Evolutionary conservation across 53 echinoderm and acorn worm genomes (phyloP), one percentile per base, ranked within the genome.

Genomic region (Pentamera pediparva): DNA sequence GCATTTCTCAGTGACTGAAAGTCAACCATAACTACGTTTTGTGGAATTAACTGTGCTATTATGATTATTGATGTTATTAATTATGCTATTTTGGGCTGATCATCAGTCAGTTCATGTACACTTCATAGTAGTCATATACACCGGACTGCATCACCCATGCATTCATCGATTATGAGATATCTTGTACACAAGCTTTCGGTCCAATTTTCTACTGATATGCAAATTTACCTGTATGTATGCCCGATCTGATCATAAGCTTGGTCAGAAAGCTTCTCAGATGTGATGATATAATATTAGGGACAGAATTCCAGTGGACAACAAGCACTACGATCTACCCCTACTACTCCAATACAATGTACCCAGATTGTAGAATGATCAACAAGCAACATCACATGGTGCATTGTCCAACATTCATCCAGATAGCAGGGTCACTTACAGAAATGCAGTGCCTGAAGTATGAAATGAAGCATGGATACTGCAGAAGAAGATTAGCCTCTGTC

Each of bases 321-420:
- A 17, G 3, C 11, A 57, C 48, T 81, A 80, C 37, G 61, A 75
- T 31, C 21, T 86, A 37, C 47, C 81, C 5, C 32, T 86, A 4
- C 76, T 86, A 15, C 70, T 86, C 5, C 70, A 76, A n/a, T 86
- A 81, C n/a, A 1, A 10, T 79, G 10, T 85, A 80, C 32, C 79
- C 80, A 19, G 12, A 76, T 12, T 25, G 26, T 25, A 75, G 75
- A 5, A 29, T 85, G 27, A 79, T 85, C 17, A 83, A 83, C 40
- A 85, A 85, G 33, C 81, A 86, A 13, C 86, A 86, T 61, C 86
- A 86, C 21, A 86, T 86, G 86, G 63, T 82, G 3, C 81, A 86
- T 52, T 85, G 80, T 39, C 76, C 69, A n/a, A 32, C 27, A 13
- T 81, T 76, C 24, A 86, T 86, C 22, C 45, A 39, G 67, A 86